Percentiles rank a stretch among this genome's conserved stretches.
Evolutionary conservation across 1,140 invertebrate genomes (phyloP).

Genomic region (Tyrophagus putrescentiae): DNA sequence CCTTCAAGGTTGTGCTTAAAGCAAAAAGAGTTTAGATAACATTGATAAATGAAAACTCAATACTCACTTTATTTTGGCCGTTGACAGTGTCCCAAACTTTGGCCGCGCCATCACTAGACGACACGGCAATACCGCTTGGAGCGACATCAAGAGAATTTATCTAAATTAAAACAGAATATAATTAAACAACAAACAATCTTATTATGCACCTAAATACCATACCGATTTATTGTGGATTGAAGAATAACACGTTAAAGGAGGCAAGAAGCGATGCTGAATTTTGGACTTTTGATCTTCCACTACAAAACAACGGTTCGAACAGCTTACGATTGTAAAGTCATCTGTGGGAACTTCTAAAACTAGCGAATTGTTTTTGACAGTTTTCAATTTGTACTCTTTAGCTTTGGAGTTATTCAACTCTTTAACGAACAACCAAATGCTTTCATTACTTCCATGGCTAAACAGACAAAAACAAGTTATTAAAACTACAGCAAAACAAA

Average conservation of each 20-base stretch:
- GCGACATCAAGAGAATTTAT: constrained; percentile 10
- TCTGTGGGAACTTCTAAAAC: not conserved
- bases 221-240: constrained; percentile 9
- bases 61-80: not conserved
- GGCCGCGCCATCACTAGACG: not conserved
- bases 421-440: constrained; percentile 10
- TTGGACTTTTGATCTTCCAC: not conserved
- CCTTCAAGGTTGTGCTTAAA: constrained; percentile 44
- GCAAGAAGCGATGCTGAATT: not conserved
- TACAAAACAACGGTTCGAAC: not conserved
- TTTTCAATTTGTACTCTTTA: not conserved
- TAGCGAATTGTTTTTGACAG: not conserved
- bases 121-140: constrained; percentile 5
- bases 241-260: not conserved
- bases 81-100: constrained; percentile 8
- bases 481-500: not conserved
- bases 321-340: not conserved
- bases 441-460: constrained; percentile 5
- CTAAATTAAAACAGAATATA: not conserved
- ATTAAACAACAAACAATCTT: not conserved
- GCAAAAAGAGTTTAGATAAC: constrained; percentile 6
- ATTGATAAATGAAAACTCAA: not conserved
- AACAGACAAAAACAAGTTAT: too few species aligned
- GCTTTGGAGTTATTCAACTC: not conserved
- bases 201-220: too few species aligned